Conservation (phyloP, 1,140 invertebrate genomes). For the Trachymyrmex septentrionalis region DNA sequence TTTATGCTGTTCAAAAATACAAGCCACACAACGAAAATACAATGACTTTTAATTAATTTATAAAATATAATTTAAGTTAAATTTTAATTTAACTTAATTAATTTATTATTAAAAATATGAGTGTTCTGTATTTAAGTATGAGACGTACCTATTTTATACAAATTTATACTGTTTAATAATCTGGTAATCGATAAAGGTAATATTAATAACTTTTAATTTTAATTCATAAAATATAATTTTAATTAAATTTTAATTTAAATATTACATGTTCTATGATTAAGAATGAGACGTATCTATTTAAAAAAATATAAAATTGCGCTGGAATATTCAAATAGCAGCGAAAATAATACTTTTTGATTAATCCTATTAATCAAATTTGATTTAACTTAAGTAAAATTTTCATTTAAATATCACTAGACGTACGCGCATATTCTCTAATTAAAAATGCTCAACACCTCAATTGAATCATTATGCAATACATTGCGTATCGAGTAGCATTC, state of each 20-base stretch:
- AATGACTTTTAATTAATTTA: slow-evolving; percentile 6
- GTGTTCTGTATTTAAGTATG: neutral
- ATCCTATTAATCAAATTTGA: neutral
- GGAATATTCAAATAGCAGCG: too few relatives aligned
- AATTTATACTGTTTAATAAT: too few relatives aligned
- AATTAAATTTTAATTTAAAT: too few relatives aligned
- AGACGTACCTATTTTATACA: too few relatives aligned
- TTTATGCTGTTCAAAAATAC: neutral
- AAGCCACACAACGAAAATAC: neutral
- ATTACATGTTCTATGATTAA: too few relatives aligned
- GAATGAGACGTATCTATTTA: neutral
- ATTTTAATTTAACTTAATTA: slow-evolving; percentile 28
- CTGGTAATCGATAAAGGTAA: too few relatives aligned
- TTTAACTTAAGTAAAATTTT: slow-evolving; percentile 7
- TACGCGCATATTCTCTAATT: neutral
- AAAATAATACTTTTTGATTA: neutral
- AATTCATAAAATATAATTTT: too few relatives aligned
- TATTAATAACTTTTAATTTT: too few relatives aligned
- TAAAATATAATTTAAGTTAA: neutral
- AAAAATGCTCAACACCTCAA: neutral
- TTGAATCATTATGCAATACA: slow-evolving; percentile 4
- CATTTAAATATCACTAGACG: neutral
- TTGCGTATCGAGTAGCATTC: slow-evolving; percentile 4
- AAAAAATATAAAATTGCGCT: neutral
- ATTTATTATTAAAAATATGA: neutral